These are phyloP conservation scores for Microtus pennsylvanicus DNA, from an alignment of 2,113 vertebrate species.

Conservation along the genomic window DNA sequence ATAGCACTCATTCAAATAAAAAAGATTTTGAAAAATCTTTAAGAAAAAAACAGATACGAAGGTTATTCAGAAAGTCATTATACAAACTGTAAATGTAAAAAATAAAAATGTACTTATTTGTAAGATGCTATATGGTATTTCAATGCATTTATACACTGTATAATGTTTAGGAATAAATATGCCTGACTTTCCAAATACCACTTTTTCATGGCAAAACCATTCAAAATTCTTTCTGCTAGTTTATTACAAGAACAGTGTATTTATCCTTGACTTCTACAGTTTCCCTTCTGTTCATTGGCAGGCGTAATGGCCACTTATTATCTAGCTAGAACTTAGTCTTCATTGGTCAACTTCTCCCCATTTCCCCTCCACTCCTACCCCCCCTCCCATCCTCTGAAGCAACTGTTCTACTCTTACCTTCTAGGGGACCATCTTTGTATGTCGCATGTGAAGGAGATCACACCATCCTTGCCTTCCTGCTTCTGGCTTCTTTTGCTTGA, in stretches of 20 bases:
- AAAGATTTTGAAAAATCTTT: neutral
- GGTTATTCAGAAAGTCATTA: neutral
- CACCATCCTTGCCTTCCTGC: neutral
- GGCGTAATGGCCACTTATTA: neutral
- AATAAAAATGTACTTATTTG: neutral
- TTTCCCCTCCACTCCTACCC: neutral
- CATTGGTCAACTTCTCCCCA: neutral
- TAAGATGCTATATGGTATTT: neutral
- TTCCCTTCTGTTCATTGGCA: neutral
- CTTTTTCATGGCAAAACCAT: neutral
- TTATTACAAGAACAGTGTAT: neutral
- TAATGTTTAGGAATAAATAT: neutral
- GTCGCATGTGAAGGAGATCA: neutral
- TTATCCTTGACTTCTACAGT: neutral
- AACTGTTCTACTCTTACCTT: neutral
- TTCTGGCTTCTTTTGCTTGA: neutral
- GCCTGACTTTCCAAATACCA: neutral
- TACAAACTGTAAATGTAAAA: neutral
- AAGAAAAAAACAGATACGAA: neutral
- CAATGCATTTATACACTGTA: neutral
- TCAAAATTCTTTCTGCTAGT: neutral
- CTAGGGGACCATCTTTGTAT: neutral
- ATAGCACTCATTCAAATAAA: neutral
- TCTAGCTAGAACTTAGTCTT: neutral
- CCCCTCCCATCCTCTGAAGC: too few relatives aligned